Conservation (phyloP, 2,113 vertebrate genomes). For the Entelurus aequoreus region DNA sequence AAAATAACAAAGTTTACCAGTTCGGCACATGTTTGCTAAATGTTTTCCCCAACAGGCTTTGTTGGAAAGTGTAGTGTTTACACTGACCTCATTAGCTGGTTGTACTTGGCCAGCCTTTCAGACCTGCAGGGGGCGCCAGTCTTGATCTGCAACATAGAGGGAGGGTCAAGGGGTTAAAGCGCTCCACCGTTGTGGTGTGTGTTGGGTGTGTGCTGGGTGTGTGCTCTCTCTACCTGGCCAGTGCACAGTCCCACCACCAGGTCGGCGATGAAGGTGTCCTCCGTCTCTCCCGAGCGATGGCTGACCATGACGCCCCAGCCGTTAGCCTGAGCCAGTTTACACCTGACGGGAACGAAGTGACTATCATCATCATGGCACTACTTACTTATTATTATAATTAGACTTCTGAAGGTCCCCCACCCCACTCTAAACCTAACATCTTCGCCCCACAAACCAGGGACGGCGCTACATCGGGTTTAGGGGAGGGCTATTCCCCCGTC, state of each 20-base stretch:
- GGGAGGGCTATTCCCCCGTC: no score
- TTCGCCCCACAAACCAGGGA: no score
- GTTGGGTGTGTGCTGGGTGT: not conserved
- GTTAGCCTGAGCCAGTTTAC: constrained; percentile 73
- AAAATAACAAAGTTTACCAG: no score
- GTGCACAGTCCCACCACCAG: constrained; percentile 77
- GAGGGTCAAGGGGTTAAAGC: not conserved
- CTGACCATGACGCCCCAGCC: constrained; percentile 79
- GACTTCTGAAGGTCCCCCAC: no score
- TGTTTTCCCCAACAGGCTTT: not conserved
- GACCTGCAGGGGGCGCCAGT: constrained; percentile 90
- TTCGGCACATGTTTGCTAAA: no score
- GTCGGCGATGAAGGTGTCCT: constrained; percentile 77
- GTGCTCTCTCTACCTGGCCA: constrained; percentile 62
- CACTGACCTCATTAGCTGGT: constrained; percentile 91
- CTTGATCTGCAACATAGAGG: constrained; percentile 78
- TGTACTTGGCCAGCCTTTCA: constrained; percentile 91
- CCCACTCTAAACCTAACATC: no score
- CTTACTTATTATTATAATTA: no score
- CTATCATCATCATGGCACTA: not conserved
- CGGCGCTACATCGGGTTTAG: no score
- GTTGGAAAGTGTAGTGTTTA: not conserved
- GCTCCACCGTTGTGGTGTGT: not conserved
- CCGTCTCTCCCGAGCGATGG: constrained; percentile 75
- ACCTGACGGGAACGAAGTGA: constrained; percentile 40